A percentile compares a stretch with the other conserved stretches of the same genome.
These are phyloP conservation scores for Platichthys flesus DNA, from an alignment of 2,113 vertebrate genomes.

Conservation along the genomic window DNA sequence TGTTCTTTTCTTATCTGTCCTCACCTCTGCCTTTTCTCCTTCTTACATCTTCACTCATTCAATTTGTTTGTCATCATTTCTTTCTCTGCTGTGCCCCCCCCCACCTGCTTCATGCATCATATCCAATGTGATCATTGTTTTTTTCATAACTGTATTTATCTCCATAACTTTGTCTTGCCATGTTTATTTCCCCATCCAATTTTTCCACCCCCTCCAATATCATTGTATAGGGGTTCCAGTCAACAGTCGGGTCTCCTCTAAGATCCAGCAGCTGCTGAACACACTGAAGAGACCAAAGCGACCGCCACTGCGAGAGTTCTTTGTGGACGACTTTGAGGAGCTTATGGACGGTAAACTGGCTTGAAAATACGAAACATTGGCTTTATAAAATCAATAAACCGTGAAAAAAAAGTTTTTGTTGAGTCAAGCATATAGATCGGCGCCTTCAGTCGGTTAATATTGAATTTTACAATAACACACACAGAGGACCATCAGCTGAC, in stretches of 20 bases:
- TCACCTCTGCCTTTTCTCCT: conserved; percentile 20
- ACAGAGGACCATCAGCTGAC: background rate
- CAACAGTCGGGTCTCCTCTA: conserved; percentile 96
- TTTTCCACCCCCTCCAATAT: conserved; percentile 48
- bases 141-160: conserved; percentile 7
- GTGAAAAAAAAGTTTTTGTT: conserved; percentile 3
- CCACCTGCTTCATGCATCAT: conserved; percentile 12
- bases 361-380: conserved; percentile 30
- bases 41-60: conserved; percentile 39
- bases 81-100: background rate
- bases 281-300: conserved; percentile 96
- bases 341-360: conserved; percentile 89
- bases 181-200: conserved; percentile 23
- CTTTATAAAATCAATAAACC: conserved; percentile 33
- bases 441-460: background rate
- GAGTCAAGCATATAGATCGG: conserved; percentile 16
- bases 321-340: conserved; percentile 96
- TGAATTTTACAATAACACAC: background rate
- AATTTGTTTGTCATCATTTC: conserved; percentile 37
- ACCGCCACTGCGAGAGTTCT: conserved; percentile 94
- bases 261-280: conserved; percentile 97
- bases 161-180: conserved; percentile 18
- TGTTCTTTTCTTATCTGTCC: conserved; percentile 32
- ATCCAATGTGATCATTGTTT: conserved; percentile 27
- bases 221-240: conserved; percentile 90